phyloP scores from a whole-genome alignment of 2,888 invertebrate species.

The Euplexia lucipara region DNA sequence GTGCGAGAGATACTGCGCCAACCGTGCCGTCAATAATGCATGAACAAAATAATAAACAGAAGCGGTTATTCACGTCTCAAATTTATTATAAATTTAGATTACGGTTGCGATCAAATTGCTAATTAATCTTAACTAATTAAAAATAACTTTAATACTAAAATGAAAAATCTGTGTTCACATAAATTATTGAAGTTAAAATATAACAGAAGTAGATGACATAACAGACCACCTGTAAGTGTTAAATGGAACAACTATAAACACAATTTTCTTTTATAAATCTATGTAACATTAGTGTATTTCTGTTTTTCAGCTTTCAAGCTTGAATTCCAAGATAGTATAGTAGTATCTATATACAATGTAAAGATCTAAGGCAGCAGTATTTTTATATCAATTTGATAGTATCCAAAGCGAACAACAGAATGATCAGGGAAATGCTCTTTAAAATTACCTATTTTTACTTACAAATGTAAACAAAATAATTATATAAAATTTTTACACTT shows the following conservation, averaged over 20 bases:
- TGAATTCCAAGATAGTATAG: slow-evolving; percentile 17
- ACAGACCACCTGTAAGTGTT: slow-evolving; percentile 1
- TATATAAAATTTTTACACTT: slow-evolving; percentile 22
- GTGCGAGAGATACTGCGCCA: too few species aligned
- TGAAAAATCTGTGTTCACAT: slow-evolving; percentile 23
- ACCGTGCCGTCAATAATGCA: too few species aligned
- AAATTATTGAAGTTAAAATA: slow-evolving; percentile 18
- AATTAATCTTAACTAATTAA: slow-evolving; percentile 24
- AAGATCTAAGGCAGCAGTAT: background rate
- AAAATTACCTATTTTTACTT: background rate
- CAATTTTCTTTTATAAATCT: slow-evolving; percentile 6
- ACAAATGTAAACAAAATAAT: slow-evolving; percentile 22
- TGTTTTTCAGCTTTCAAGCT: slow-evolving; percentile 2
- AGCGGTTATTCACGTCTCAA: slow-evolving; percentile 16
- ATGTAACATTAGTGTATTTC: slow-evolving; percentile 12
- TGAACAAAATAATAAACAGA: slow-evolving; percentile 22
- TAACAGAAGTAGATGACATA: background rate
- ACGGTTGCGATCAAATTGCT: slow-evolving; percentile 38
- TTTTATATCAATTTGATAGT: background rate
- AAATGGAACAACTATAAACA: slow-evolving; percentile 25
- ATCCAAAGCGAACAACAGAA: slow-evolving; percentile 1
- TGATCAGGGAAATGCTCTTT: background rate
- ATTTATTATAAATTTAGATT: slow-evolving; percentile 48
- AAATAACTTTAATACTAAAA: slow-evolving; percentile 36
- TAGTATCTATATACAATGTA: too few species aligned